Evolutionary conservation across 2,888 invertebrate species (phyloP).

Genomic region (Oconnorella tubifera): DNA sequence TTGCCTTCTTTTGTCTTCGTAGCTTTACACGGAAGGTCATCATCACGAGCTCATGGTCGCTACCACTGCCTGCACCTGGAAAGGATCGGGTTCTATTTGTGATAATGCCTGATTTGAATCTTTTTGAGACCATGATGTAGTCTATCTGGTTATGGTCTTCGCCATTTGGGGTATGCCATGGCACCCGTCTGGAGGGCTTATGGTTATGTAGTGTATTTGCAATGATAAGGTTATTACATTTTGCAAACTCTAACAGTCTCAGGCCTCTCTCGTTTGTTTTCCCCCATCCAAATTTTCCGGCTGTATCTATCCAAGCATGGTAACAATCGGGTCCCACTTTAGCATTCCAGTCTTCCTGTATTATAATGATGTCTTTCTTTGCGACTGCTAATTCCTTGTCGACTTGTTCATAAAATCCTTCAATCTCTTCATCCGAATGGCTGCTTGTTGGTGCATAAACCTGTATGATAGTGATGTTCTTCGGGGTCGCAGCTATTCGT

Average conservation of each 20-base stretch:
- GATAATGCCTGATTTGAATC: not conserved
- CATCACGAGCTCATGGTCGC: not conserved
- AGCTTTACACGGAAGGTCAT: not conserved
- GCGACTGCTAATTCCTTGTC: not conserved
- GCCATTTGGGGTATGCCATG: not conserved
- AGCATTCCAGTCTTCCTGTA: slow-evolving; percentile 2
- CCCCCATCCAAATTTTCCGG: not conserved
- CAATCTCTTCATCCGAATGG: not conserved
- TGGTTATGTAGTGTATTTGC: not conserved
- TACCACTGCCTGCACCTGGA: not conserved
- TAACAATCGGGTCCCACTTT: not conserved
- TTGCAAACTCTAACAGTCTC: not conserved
- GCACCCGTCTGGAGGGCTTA: not conserved
- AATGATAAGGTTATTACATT: not conserved
- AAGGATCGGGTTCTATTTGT: not conserved
- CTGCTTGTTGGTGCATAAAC: slow-evolving; percentile 2
- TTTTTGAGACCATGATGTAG: not conserved
- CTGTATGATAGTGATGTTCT: slow-evolving; percentile 3
- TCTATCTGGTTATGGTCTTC: not conserved
- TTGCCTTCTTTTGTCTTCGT: not conserved
- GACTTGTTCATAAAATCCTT: not conserved
- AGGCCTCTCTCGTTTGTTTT: not conserved
- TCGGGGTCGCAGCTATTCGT: not conserved
- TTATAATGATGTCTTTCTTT: not conserved
- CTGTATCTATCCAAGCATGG: not conserved